phyloP scores from a whole-genome alignment of 2,888 invertebrate species.

The Ophraella communa region DNA sequence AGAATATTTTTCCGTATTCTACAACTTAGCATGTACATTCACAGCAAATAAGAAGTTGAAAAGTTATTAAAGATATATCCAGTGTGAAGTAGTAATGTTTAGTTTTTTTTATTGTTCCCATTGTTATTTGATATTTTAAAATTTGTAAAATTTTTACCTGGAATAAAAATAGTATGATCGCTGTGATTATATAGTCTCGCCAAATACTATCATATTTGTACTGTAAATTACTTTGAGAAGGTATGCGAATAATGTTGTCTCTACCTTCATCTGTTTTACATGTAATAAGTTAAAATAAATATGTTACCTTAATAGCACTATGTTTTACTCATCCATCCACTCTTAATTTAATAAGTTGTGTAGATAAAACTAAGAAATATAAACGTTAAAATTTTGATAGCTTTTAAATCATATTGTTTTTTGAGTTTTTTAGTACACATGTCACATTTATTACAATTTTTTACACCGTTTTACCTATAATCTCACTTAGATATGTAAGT shows the following conservation, averaged over 20 bases:
- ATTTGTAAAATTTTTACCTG: slow-evolving; percentile 9
- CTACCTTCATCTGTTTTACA: neutral
- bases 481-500: no score
- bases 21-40: slow-evolving; percentile 68
- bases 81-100: neutral
- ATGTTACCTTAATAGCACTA: neutral
- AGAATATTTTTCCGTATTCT: slow-evolving; percentile 72
- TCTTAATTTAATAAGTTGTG: no score
- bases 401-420: no score
- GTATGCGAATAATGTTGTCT: neutral
- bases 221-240: neutral
- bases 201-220: neutral
- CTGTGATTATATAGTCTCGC: slow-evolving; percentile 12
- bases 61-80: slow-evolving; percentile 15
- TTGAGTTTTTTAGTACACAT: no score
- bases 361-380: no score
- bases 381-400: no score
- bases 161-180: slow-evolving; percentile 4
- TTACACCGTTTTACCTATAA: no score
- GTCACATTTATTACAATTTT: no score
- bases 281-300: slow-evolving; percentile 6
- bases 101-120: neutral
- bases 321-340: no score
- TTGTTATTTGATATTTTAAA: neutral
- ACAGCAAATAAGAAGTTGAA: slow-evolving; percentile 48